Percentiles rank a stretch among this genome's conserved stretches.
Conservation (phyloP, 2,797 vertebrate species). For the Sebastolobus alascanus region DNA sequence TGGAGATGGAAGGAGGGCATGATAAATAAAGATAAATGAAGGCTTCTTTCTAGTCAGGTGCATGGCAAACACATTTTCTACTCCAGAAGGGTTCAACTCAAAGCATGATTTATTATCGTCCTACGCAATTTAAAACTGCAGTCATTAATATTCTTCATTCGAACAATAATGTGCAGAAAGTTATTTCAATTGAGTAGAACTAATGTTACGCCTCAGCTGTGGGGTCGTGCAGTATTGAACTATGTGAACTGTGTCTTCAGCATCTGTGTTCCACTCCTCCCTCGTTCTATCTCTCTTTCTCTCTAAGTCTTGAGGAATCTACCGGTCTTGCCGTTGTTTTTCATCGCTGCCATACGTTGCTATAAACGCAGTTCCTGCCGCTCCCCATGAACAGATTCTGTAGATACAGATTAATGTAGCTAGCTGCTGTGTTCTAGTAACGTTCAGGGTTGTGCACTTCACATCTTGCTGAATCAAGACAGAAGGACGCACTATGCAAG, state of each 20-base stretch:
- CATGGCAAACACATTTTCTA: background rate
- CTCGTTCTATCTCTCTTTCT: background rate
- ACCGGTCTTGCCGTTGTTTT: background rate
- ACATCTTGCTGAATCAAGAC: background rate
- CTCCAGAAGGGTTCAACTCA: background rate
- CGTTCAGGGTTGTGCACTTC: background rate
- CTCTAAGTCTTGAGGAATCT: background rate
- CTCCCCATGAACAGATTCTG: background rate
- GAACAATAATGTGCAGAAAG: background rate
- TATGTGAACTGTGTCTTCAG: conserved; percentile 7
- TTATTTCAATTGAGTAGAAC: conserved; percentile 19
- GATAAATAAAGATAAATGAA: conserved; percentile 25
- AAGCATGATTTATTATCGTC: background rate
- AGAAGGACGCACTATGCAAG: background rate
- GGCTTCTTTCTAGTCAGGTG: background rate
- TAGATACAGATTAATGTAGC: background rate
- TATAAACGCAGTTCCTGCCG: background rate
- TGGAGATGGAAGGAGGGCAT: background rate
- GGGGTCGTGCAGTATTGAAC: background rate
- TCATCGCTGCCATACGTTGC: background rate
- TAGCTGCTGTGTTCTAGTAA: background rate
- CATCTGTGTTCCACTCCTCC: conserved; percentile 1
- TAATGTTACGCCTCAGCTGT: background rate
- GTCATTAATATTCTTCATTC: background rate
- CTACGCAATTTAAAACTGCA: background rate